Percentiles rank a stretch among this genome's conserved stretches.
phyloP scores from a whole-genome alignment of 1,140 invertebrate species.

The Ostrea edulis region DNA sequence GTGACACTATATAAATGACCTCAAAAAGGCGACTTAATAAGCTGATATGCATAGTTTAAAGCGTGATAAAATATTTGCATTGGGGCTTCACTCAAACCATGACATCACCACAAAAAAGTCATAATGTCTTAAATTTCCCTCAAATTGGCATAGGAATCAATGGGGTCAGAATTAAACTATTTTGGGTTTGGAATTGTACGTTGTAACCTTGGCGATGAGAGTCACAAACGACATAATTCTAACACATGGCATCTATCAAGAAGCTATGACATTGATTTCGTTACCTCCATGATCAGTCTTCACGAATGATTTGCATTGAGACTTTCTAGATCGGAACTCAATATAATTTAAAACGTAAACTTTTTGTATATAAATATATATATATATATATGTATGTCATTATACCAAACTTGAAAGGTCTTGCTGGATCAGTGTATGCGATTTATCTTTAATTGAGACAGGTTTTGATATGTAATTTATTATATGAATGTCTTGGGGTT shows the following conservation, averaged over 20 bases:
- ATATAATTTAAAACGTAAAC: neutral
- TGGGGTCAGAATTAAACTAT: neutral
- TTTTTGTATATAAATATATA: neutral
- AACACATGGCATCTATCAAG: neutral
- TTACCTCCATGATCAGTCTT: neutral
- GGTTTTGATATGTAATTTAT: neutral
- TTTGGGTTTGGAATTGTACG: neutral
- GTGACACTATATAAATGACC: too few species aligned
- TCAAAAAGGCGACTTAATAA: too few species aligned
- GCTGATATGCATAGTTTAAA: neutral
- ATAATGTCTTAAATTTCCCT: neutral
- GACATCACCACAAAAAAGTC: neutral
- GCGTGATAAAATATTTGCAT: neutral
- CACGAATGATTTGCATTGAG: neutral
- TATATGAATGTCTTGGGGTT: neutral
- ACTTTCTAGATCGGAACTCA: neutral
- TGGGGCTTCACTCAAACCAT: neutral
- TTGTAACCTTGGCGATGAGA: neutral
- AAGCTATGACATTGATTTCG: conserved; percentile 1
- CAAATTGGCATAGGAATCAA: neutral
- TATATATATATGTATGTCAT: neutral
- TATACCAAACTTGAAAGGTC: conserved; percentile 18
- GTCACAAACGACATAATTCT: neutral
- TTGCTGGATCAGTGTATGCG: neutral
- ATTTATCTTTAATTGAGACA: neutral